phyloP scores from a whole-genome alignment of 2,797 vertebrate genomes.

The Sebastes vulpes region DNA sequence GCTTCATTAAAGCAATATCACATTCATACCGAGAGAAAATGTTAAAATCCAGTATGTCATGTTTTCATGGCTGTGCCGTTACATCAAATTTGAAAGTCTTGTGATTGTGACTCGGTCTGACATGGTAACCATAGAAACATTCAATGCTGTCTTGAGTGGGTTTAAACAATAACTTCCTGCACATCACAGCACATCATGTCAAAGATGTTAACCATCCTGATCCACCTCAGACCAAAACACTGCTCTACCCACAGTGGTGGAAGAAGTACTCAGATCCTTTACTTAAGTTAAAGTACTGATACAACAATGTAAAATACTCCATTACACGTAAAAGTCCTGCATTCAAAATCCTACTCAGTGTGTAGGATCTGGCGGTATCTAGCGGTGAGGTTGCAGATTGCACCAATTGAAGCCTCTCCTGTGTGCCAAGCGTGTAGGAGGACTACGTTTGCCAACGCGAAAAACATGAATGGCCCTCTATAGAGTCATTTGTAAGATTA shows the following conservation, averaged over 20 bases:
- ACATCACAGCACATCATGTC: neutral
- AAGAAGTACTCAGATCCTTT: neutral
- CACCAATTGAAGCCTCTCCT: no score
- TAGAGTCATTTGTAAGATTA: no score
- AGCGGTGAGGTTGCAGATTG: no score
- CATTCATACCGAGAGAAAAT: slow-evolving; percentile 35
- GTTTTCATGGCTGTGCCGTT: slow-evolving; percentile 8
- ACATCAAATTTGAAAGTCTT: slow-evolving; percentile 15
- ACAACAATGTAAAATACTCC: no score
- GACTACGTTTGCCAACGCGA: no score
- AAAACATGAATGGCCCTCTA: no score
- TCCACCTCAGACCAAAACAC: neutral
- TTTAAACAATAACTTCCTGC: neutral
- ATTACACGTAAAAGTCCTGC: no score
- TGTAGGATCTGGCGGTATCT: no score
- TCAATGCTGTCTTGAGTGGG: neutral
- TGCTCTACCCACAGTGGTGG: neutral
- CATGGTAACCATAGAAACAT: slow-evolving; percentile 16
- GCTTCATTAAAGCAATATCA: slow-evolving; percentile 36
- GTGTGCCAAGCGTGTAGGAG: no score
- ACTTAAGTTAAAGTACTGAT: neutral
- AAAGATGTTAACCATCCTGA: neutral
- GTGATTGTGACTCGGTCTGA: slow-evolving; percentile 20
- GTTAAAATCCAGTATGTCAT: slow-evolving; percentile 11
- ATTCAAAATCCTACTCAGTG: no score